Evolutionary conservation across 92 coral and sea anemone genomes (phyloP).

Genomic region (Epizoanthus illoricatus): DNA sequence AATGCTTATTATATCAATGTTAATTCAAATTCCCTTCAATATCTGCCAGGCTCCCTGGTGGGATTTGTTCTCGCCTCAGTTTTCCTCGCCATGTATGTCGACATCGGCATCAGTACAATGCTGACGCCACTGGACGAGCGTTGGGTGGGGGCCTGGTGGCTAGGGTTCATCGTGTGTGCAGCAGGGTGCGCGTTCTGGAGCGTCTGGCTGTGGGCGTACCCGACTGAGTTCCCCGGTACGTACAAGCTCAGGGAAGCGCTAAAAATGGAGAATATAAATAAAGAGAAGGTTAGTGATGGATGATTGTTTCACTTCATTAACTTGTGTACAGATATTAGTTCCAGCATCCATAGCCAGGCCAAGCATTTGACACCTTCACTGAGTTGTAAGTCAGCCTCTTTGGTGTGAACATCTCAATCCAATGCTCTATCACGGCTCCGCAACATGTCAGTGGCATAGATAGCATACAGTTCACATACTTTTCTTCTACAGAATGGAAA

Average conservation of each 20-base stretch:
- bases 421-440: too few relatives aligned
- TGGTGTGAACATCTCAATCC: too few relatives aligned
- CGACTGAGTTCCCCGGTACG: constrained; percentile 69
- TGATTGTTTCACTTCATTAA: too few relatives aligned
- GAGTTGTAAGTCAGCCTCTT: too few relatives aligned
- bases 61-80: constrained; percentile 62
- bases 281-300: too few relatives aligned
- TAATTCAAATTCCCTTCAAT: background rate
- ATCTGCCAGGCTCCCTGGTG: constrained; percentile 61
- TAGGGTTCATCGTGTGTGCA: constrained; percentile 64
- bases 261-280: too few relatives aligned
- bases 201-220: constrained; percentile 72
- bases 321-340: background rate
- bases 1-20: background rate
- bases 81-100: constrained; percentile 76
- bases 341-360: too few relatives aligned
- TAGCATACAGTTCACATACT: too few relatives aligned
- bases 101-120: constrained; percentile 59
- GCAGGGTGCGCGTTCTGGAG: constrained; percentile 61
- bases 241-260: constrained; percentile 34
- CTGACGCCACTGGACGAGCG: constrained; percentile 64
- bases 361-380: too few relatives aligned
- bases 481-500: too few relatives aligned
- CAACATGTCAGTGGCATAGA: too few relatives aligned
- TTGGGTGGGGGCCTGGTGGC: constrained; percentile 99